Evolutionary conservation across 2,888 invertebrate species (phyloP), one percentile per base, ranked within the genome.

Genomic region (Neria commutata): DNA sequence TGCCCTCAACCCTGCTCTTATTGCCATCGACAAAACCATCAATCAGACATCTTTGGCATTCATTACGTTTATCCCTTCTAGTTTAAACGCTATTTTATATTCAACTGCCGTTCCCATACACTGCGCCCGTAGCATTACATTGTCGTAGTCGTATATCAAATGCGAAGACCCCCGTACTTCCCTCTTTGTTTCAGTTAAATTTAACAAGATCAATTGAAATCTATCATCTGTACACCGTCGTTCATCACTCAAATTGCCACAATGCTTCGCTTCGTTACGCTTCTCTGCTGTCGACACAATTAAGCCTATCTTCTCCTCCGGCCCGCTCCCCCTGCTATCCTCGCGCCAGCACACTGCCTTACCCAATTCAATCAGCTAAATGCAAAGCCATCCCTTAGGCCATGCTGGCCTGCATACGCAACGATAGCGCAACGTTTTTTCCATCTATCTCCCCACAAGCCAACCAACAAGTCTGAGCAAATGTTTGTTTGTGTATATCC

Each of bases 181-280:
- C 37, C 11, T 8, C 21, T 42, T 21, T 21, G 14, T 42, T 42
- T 42, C 42, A 19, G 42, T 19, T 19, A 8, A 42, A 42, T 42
- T 42, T 42, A 42, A 42, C 42, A 14, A 42, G 42, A 42, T 42
- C 42, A 42, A 42, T 42, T 42, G 42, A 42, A 42, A 19, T 19
- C 21, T 19, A 11, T 19, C 19, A 3, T 19, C 6, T 14, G 8
- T n/a, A 11, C n/a, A 14, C 3, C n/a, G 37, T 14, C n/a, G 4
- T 37, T 5, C 37, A 14, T 37, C 37, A 37, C 37, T 37, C 8
- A 37, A 37, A 37, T 37, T 37, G 37, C 29, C 6, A 29, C 5
- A 37, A 14, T 37, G 37, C 29, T 29, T 29, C 11, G 29, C 6
- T 29, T 29, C 29, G 29, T n/a, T n/a, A n/a, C n/a, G 29, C 29